A percentile compares a stretch with the other conserved stretches of the same genome.
Conservation (phyloP, 1,140 invertebrate species). For the Bacillus rossius region DNA sequence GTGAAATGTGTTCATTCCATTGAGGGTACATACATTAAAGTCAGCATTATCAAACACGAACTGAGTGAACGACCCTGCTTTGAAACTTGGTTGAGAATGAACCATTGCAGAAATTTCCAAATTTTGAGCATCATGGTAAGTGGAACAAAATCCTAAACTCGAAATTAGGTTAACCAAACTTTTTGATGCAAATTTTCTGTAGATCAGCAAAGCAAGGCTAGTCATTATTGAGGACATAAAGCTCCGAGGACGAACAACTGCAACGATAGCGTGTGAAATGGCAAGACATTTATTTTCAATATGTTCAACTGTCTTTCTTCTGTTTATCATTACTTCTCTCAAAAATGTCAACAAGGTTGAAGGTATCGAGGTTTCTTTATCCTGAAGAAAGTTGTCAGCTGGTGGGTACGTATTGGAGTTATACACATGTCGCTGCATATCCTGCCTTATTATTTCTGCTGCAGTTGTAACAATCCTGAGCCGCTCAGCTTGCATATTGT, state of each 20-base stretch:
- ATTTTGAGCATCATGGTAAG: slow-evolving; percentile 14
- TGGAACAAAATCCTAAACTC: slow-evolving; percentile 7
- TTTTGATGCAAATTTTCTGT: slow-evolving; percentile 27
- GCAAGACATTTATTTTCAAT: not conserved
- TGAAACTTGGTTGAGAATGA: not conserved
- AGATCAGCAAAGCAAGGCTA: slow-evolving; percentile 18
- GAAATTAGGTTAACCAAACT: slow-evolving; percentile 23
- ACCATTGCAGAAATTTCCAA: slow-evolving; percentile 15
- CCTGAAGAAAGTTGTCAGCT: not conserved
- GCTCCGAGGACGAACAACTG: slow-evolving; percentile 30
- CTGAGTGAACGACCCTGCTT: slow-evolving; percentile 13
- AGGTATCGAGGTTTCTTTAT: not conserved
- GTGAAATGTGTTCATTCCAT: slow-evolving; percentile 30
- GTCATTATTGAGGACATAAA: slow-evolving; percentile 30
- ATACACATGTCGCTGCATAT: too few relatives aligned
- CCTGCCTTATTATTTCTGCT: too few relatives aligned
- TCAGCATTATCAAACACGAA: slow-evolving; percentile 34
- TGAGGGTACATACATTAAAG: slow-evolving; percentile 27
- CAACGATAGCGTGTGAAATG: slow-evolving; percentile 38
- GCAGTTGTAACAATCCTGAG: too few relatives aligned
- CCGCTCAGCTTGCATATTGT: too few relatives aligned
- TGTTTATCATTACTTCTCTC: not conserved
- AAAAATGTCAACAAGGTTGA: not conserved
- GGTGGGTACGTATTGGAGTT: too few relatives aligned
- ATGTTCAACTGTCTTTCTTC: not conserved